Evolutionary conservation across 1,140 invertebrate species (phyloP).

Genomic region (Trialeurodes vaporariorum): DNA sequence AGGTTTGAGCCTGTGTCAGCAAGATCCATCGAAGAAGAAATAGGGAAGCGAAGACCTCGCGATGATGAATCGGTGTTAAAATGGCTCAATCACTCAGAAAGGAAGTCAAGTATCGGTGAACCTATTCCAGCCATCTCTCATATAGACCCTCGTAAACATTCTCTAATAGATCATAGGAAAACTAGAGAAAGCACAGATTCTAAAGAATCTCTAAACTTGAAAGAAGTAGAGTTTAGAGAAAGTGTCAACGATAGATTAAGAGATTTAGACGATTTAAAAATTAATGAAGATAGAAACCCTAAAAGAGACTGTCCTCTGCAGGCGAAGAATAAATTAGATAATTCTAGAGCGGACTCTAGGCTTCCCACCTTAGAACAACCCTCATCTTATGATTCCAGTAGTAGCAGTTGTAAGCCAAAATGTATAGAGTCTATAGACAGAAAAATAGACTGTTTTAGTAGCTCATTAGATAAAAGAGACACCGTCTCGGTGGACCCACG

Average conservation of each 20-base stretch:
- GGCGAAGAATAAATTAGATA: not conserved
- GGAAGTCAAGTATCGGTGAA: not conserved
- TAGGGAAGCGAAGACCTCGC: not conserved
- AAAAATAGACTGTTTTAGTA: not conserved
- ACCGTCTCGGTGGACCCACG: not conserved
- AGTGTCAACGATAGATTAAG: slow-evolving; percentile 12
- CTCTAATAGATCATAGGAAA: not conserved
- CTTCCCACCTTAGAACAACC: not conserved
- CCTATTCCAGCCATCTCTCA: not conserved
- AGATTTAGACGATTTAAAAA: not conserved
- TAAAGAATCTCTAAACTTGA: not conserved
- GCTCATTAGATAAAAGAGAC: not conserved
- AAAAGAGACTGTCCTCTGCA: too few species aligned
- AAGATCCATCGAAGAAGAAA: not conserved
- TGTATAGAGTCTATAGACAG: not conserved
- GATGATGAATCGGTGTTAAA: not conserved
- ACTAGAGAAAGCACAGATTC: slow-evolving; percentile 6
- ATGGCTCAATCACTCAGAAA: not conserved
- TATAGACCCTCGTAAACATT: not conserved
- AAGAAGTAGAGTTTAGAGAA: slow-evolving; percentile 11
- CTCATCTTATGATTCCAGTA: not conserved
- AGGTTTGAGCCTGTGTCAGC: not conserved
- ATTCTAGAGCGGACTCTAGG: not conserved
- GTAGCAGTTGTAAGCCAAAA: not conserved
- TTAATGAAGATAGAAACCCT: too few species aligned